Percentiles rank a stretch among this genome's conserved stretches.
phyloP scores from a whole-genome alignment of 2,797 vertebrate species.

The Sebastes elongatus region DNA sequence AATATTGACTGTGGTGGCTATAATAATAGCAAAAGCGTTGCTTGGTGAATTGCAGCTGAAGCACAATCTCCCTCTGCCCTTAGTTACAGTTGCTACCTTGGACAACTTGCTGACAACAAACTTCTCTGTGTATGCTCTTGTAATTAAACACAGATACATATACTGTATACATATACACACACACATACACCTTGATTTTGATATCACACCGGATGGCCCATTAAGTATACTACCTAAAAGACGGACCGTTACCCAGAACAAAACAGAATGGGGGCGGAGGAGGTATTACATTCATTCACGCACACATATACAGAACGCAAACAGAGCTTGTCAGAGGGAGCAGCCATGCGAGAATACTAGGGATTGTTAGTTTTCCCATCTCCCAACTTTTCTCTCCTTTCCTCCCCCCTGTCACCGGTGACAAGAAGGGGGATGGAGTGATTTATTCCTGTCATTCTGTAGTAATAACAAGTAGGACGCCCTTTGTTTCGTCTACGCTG shows the following conservation, averaged over 20 bases:
- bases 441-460: conserved; percentile 69
- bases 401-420: conserved; percentile 31
- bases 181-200: conserved; percentile 9
- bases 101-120: not conserved
- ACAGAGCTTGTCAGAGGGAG: conserved; percentile 23
- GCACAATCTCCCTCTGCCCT: not conserved
- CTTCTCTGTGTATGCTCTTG: not conserved
- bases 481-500: conserved; percentile 37
- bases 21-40: not conserved
- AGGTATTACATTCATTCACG: conserved; percentile 22
- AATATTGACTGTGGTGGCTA: not conserved
- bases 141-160: not conserved
- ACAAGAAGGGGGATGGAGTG: conserved; percentile 46
- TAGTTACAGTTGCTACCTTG: not conserved
- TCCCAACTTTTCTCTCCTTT: conserved; percentile 24
- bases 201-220: conserved; percentile 17
- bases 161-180: not conserved
- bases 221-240: conserved; percentile 37
- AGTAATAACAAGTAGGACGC: conserved; percentile 59
- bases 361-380: conserved; percentile 60
- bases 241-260: conserved; percentile 29
- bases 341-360: conserved; percentile 40
- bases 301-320: not conserved
- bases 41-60: not conserved
- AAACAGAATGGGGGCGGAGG: conserved; percentile 10